Percentiles rank a stretch among this genome's conserved stretches.
Evolutionary conservation across 2,888 invertebrate genomes (phyloP).

Genomic region (Megalurothrips usitatus): DNA sequence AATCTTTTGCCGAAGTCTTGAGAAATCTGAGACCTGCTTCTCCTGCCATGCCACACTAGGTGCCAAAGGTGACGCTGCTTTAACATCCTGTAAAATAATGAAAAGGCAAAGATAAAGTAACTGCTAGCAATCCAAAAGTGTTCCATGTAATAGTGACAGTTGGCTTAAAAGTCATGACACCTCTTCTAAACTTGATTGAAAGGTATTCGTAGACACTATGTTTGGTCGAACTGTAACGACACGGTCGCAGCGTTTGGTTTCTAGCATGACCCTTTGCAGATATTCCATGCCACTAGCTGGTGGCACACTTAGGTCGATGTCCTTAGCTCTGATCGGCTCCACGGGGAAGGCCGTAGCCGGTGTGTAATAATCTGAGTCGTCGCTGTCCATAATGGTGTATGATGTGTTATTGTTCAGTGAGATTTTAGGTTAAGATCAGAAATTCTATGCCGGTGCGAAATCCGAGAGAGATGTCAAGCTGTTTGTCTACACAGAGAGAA

Average conservation of each 20-base stretch:
- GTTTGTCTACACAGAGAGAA: too few species aligned
- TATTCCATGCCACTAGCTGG: not conserved
- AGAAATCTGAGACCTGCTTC: not conserved
- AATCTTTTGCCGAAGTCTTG: not conserved
- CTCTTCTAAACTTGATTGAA: not conserved
- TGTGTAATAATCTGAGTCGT: not conserved
- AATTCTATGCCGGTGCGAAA: too few species aligned
- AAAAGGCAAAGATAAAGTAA: too few species aligned
- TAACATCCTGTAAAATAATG: not conserved
- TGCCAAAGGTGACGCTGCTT: not conserved
- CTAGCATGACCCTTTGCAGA: not conserved
- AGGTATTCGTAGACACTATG: not conserved
- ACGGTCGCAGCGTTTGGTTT: not conserved
- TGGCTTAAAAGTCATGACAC: not conserved
- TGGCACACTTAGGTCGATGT: not conserved
- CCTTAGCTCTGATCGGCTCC: not conserved
- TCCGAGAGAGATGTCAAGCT: too few species aligned
- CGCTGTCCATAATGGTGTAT: not conserved
- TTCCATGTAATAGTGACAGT: not conserved
- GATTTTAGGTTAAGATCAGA: not conserved
- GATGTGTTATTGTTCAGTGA: not conserved
- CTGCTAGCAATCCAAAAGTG: not conserved
- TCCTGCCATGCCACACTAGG: not conserved
- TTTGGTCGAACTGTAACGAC: not conserved
- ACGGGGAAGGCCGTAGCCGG: slow-evolving; percentile 4